Evolutionary conservation across 2,113 vertebrate species (phyloP).

Genomic region (Scytalopus superciliaris): DNA sequence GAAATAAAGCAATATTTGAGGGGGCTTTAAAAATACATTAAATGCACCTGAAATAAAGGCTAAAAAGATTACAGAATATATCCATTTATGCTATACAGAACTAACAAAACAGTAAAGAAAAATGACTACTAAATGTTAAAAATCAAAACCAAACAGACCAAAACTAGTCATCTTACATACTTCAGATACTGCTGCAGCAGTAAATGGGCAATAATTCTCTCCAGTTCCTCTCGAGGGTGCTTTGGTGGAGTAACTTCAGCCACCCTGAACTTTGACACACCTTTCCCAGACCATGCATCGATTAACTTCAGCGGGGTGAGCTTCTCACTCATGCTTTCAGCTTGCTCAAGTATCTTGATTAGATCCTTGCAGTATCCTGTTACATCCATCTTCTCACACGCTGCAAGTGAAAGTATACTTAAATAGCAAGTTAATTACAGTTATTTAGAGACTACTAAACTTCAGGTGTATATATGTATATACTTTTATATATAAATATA

Average conservation of each 20-base stretch:
- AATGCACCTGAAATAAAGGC: background rate
- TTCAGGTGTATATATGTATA: background rate
- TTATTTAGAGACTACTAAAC: background rate
- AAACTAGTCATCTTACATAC: constrained; percentile 53
- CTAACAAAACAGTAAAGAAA: background rate
- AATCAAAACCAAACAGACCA: background rate
- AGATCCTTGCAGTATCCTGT: constrained; percentile 82
- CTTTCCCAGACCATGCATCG: constrained; percentile 90
- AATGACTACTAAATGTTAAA: background rate
- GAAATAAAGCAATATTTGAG: background rate
- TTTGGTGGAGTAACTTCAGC: constrained; percentile 71
- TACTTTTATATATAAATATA: background rate
- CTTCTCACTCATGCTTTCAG: constrained; percentile 82
- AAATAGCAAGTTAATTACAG: background rate
- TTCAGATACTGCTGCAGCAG: constrained; percentile 88
- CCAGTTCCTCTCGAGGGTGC: constrained; percentile 80
- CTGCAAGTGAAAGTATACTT: constrained; percentile 64
- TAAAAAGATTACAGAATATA: background rate
- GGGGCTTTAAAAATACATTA: background rate
- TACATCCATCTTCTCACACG: constrained; percentile 77
- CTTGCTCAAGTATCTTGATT: constrained; percentile 84
- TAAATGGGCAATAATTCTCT: constrained; percentile 82
- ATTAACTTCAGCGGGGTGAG: constrained; percentile 92
- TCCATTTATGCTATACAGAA: background rate
- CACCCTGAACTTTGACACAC: constrained; percentile 84